Percentiles rank a stretch among this genome's conserved stretches.
These are phyloP conservation scores for Caenorhabditis elegans DNA, from an alignment of 1,140 invertebrate species.

Conservation along the genomic window WBcel235 BX284603.4:4650001-4650500, in stretches of 20 bases:
- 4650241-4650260: not conserved
- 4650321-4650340: not conserved
- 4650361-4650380: not conserved
- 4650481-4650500: slow-evolving; percentile 47
- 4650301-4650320: not conserved
- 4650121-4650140: too few relatives aligned
- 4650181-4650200: too few relatives aligned
- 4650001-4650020: too few relatives aligned
- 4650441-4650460: not conserved
- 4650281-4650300: not conserved
- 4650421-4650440: not conserved
- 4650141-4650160: too few relatives aligned
- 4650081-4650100: too few relatives aligned
- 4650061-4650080: too few relatives aligned
- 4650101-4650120: too few relatives aligned
- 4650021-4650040: too few relatives aligned
- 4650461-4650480: too few relatives aligned
- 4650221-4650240: too few relatives aligned
- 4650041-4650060: too few relatives aligned
- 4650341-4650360: not conserved
- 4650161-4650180: not conserved
- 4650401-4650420: not conserved
- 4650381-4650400: not conserved
- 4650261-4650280: slow-evolving; percentile 21
- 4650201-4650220: too few relatives aligned